Evolutionary conservation across 2,888 invertebrate genomes (phyloP).

Genomic region (Dendrolimus houi): DNA sequence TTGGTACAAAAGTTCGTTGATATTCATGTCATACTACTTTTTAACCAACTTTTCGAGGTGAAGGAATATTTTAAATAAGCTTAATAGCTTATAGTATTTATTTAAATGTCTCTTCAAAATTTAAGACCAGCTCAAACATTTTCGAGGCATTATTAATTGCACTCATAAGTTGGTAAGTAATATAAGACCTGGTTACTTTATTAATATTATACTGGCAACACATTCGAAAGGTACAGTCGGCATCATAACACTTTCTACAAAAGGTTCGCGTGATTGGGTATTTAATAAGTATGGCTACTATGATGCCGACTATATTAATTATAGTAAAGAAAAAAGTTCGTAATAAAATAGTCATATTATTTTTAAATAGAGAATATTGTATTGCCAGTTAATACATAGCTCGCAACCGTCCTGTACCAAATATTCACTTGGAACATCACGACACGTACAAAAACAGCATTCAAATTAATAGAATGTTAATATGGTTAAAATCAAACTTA

Average conservation of each 20-base stretch:
- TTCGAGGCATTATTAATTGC: background rate
- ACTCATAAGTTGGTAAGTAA: no score
- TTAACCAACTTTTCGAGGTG: no score
- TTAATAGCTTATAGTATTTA: background rate
- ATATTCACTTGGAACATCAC: constrained; percentile 34
- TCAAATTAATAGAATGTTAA: constrained; percentile 63
- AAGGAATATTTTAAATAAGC: background rate
- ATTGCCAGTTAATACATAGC: background rate
- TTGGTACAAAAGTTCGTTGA: constrained; percentile 26
- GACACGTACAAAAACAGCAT: constrained; percentile 43
- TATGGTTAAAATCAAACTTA: constrained; percentile 69
- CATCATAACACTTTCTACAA: background rate
- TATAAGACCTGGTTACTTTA: no score
- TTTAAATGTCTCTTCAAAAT: background rate
- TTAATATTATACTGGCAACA: background rate
- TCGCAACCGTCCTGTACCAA: constrained; percentile 54
- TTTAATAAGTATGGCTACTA: background rate
- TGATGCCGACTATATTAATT: background rate
- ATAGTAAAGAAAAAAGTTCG: background rate
- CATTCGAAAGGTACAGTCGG: background rate
- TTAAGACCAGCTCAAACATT: background rate
- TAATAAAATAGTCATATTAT: constrained; percentile 1
- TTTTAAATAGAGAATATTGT: background rate
- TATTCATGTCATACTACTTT: background rate
- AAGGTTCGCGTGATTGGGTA: no score